Percentiles rank a stretch among this genome's conserved stretches.
Conservation (phyloP, 2,113 vertebrate genomes). For the Phylloscopus trochilus region DNA sequence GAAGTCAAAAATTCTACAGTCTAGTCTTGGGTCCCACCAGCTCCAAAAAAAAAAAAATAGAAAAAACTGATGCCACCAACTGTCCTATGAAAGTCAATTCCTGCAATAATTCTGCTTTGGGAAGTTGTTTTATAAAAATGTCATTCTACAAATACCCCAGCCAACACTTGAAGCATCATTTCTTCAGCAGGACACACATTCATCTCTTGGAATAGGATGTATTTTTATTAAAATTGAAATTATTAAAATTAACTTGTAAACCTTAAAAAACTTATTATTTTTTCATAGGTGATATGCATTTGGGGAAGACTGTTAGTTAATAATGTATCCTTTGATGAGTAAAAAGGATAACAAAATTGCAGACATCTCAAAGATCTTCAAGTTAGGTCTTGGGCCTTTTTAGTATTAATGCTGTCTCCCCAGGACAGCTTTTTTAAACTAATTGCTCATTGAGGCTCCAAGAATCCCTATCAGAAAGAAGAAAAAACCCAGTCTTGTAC, state of each 20-base stretch:
- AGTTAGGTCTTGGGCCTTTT: slow-evolving; percentile 29
- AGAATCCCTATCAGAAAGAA: slow-evolving; percentile 66
- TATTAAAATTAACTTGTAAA: slow-evolving; percentile 27
- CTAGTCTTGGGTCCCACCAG: slow-evolving; percentile 10
- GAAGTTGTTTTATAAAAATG: slow-evolving; percentile 59
- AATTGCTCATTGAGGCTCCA: slow-evolving; percentile 69
- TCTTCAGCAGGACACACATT: slow-evolving; percentile 37
- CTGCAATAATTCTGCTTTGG: slow-evolving; percentile 40
- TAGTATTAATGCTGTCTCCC: slow-evolving; percentile 66
- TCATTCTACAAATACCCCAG: background rate
- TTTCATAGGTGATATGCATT: background rate
- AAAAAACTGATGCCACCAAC: slow-evolving; percentile 41
- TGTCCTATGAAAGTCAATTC: slow-evolving; percentile 46
- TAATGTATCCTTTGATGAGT: slow-evolving; percentile 51
- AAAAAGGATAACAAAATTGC: slow-evolving; percentile 35
- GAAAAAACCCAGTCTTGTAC: slow-evolving; percentile 60
- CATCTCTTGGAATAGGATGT: background rate
- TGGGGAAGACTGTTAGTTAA: slow-evolving; percentile 44
- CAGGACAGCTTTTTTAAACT: slow-evolving; percentile 63
- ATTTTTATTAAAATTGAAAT: slow-evolving; percentile 50
- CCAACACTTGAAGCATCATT: slow-evolving; percentile 15
- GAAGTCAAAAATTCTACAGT: background rate
- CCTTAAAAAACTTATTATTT: background rate
- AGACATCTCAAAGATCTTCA: slow-evolving; percentile 65
- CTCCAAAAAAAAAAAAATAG: slow-evolving; percentile 26